These are phyloP conservation scores for Drosophila melanica DNA, from an alignment of 1,140 invertebrate species.

Conservation along the genomic window DNA sequence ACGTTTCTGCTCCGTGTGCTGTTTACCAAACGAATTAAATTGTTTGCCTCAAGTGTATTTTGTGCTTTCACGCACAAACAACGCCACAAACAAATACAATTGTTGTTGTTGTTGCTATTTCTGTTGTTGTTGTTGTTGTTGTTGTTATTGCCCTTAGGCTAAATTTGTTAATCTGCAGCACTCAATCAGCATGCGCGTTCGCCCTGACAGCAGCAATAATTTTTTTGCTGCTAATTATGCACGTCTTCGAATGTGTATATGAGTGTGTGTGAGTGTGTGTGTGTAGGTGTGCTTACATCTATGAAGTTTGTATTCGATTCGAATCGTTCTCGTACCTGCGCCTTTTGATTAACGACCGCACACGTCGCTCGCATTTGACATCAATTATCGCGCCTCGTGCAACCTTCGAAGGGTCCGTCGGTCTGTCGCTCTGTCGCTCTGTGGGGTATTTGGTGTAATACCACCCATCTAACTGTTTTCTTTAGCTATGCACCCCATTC, in stretches of 20 bases:
- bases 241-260: slow-evolving; percentile 36
- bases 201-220: slow-evolving; percentile 53
- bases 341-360: slow-evolving; percentile 69
- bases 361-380: slow-evolving; percentile 73
- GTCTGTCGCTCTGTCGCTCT: neutral
- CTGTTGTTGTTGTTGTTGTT: slow-evolving; percentile 21
- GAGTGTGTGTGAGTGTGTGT: slow-evolving; percentile 23
- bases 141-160: slow-evolving; percentile 45
- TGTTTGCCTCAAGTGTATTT: slow-evolving; percentile 79
- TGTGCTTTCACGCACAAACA: slow-evolving; percentile 71
- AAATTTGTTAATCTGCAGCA: slow-evolving; percentile 77
- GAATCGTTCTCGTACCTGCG: slow-evolving; percentile 30
- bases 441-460: neutral
- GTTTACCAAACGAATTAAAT: slow-evolving; percentile 81
- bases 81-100: slow-evolving; percentile 45
- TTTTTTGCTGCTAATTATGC: slow-evolving; percentile 73
- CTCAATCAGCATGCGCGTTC: slow-evolving; percentile 63
- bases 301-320: slow-evolving; percentile 57
- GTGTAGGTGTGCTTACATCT: slow-evolving; percentile 45
- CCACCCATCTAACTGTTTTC: neutral
- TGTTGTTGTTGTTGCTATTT: slow-evolving; percentile 35
- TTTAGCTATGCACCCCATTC: too few species aligned
- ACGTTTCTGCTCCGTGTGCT: slow-evolving; percentile 54
- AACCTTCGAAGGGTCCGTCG: neutral
- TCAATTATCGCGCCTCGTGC: slow-evolving; percentile 71